phyloP scores from a whole-genome alignment of 2,113 vertebrate species.

The Thermophis baileyi region DNA sequence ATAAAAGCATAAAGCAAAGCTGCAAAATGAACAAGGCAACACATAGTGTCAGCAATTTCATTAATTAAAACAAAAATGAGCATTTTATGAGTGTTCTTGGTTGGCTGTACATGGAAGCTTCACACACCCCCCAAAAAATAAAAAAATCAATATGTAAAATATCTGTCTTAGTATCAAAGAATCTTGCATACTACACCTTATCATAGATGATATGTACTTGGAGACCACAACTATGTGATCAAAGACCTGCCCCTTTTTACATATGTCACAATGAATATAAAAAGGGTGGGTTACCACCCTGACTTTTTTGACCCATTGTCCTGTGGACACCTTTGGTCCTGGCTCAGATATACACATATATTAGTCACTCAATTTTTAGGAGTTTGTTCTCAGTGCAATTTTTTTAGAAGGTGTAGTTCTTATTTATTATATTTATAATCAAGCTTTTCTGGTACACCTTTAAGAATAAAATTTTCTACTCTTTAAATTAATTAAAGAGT shows the following conservation, averaged over 20 bases:
- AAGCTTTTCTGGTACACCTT: not conserved
- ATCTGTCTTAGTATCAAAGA: constrained; percentile 34
- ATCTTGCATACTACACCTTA: constrained; percentile 49
- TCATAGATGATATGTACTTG: constrained; percentile 68
- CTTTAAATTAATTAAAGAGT: not conserved
- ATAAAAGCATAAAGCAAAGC: constrained; percentile 64
- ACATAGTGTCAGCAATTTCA: constrained; percentile 62
- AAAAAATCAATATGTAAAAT: constrained; percentile 43
- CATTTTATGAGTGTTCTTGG: constrained; percentile 43
- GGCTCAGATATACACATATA: not conserved
- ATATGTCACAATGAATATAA: not conserved
- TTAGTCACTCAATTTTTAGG: not conserved
- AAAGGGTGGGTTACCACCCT: not conserved
- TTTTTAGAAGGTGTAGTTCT: not conserved
- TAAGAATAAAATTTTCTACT: not conserved
- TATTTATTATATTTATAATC: not conserved
- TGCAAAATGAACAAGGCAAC: constrained; percentile 54
- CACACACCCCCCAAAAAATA: constrained; percentile 46
- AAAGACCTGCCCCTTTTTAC: not conserved
- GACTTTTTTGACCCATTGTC: not conserved
- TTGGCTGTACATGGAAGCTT: constrained; percentile 52
- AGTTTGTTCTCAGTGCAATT: not conserved
- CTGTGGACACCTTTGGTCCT: not conserved
- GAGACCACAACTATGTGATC: constrained; percentile 43
- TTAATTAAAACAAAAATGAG: not conserved